Evolutionary conservation across 2,888 invertebrate species (phyloP).

Genomic region (Galeopsomyia nigrocyanea): DNA sequence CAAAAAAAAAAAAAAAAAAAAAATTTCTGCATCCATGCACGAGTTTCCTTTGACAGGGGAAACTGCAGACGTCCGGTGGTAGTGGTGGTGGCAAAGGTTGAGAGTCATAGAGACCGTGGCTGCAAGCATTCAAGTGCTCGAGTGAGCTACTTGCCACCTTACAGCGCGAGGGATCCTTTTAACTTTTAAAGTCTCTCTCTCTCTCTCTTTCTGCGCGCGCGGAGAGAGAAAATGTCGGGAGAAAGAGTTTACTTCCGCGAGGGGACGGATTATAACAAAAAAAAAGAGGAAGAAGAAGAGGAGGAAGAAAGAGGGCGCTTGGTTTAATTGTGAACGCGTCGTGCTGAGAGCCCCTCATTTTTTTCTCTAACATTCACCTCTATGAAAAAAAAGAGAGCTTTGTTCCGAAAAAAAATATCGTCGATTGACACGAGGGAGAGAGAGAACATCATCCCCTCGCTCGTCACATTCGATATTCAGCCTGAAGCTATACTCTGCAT

Average conservation of each 20-base stretch:
- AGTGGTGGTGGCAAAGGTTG: neutral
- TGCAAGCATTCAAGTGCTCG: slow-evolving; percentile 37
- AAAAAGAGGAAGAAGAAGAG: too few relatives aligned
- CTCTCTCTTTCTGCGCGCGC: slow-evolving; percentile 6
- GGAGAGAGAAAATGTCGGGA: neutral
- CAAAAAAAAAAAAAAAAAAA: too few relatives aligned
- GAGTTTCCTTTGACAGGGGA: slow-evolving; percentile 32
- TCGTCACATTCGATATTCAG: too few relatives aligned
- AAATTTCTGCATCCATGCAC: too few relatives aligned
- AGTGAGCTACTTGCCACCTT: slow-evolving; percentile 46
- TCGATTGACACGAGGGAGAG: too few relatives aligned
- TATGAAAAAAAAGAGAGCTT: too few relatives aligned
- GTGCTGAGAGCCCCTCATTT: neutral
- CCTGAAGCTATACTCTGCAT: neutral
- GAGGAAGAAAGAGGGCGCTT: too few relatives aligned
- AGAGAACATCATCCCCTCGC: too few relatives aligned
- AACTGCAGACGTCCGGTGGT: slow-evolving; percentile 4
- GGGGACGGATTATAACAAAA: neutral
- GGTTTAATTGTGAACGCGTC: too few relatives aligned
- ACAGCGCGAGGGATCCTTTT: slow-evolving; percentile 23
- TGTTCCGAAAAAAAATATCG: too few relatives aligned
- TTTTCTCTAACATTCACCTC: neutral
- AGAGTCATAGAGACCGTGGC: slow-evolving; percentile 30
- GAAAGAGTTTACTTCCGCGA: slow-evolving; percentile 3
- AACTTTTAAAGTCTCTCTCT: slow-evolving; percentile 30